phyloP scores from a whole-genome alignment of 2,797 vertebrate species.

The Zalophus californianus region DNA sequence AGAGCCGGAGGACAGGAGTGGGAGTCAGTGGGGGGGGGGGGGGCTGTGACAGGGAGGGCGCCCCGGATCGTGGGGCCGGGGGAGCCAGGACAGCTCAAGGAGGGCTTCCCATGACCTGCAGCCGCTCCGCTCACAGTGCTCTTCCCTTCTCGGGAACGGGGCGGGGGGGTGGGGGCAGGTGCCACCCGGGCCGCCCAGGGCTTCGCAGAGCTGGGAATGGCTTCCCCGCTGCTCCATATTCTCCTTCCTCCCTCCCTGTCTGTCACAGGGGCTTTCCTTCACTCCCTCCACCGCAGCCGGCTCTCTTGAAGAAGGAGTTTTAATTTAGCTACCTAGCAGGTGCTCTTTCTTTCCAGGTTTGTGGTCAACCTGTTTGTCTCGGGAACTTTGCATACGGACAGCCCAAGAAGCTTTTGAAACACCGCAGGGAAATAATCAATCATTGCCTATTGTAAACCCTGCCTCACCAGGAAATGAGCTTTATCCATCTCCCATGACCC shows the following conservation, averaged over 20 bases:
- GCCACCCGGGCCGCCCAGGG: neutral
- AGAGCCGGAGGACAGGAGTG: neutral
- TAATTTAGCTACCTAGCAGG: fast-evolving
- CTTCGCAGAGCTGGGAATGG: fast-evolving
- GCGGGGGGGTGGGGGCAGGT: neutral
- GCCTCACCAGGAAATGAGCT: neutral
- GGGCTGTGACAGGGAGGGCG: neutral
- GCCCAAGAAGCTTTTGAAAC: neutral
- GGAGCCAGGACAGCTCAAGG: neutral
- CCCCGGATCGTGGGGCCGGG: no score
- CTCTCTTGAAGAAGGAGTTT: fast-evolving
- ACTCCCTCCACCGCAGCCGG: fast-evolving
- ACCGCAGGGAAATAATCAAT: neutral
- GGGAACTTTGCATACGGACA: neutral
- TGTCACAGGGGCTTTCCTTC: neutral
- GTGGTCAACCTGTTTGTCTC: neutral
- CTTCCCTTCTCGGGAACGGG: neutral
- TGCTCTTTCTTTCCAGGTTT: neutral
- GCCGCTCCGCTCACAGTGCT: neutral
- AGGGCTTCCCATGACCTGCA: neutral
- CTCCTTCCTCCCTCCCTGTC: neutral
- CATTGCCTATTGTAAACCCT: neutral
- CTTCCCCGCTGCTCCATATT: neutral
- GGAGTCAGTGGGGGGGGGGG: neutral
- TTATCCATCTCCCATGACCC: neutral